Conservation (phyloP, 2,113 vertebrate species). For the Butorides virescens region DNA sequence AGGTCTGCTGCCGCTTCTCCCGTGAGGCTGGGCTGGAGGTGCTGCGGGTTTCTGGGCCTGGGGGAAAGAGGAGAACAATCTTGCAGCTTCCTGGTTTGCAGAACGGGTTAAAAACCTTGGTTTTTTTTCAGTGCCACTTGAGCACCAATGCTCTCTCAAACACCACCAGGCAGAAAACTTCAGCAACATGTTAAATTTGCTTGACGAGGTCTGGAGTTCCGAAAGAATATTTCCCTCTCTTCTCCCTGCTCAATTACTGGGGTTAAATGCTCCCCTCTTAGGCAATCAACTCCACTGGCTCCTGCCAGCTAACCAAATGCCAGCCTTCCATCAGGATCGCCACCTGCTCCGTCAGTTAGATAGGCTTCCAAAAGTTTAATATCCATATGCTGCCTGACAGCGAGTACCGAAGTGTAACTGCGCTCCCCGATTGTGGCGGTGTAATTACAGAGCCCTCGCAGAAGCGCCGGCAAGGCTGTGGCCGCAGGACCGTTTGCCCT, state of each 20-base stretch:
- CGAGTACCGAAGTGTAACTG: not conserved
- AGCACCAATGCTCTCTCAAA: not conserved
- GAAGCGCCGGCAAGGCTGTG: not conserved
- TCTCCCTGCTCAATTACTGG: not conserved
- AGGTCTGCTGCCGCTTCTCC: slow-evolving; percentile 73
- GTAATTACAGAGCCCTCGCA: not conserved
- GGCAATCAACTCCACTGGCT: not conserved
- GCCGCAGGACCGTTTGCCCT: not conserved
- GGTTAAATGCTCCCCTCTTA: not conserved
- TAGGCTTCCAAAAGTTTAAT: slow-evolving; percentile 29
- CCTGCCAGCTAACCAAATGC: slow-evolving; percentile 29
- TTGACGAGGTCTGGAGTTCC: not conserved
- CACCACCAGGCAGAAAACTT: not conserved
- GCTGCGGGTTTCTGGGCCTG: not conserved
- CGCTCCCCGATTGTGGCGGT: not conserved
- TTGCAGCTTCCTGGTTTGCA: accelerated
- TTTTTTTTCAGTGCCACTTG: not conserved
- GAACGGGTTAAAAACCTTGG: not conserved
- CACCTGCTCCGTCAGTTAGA: slow-evolving; percentile 56
- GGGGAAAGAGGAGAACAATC: not conserved
- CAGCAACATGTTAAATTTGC: not conserved
- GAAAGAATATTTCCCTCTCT: not conserved
- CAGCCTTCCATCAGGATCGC: slow-evolving; percentile 24
- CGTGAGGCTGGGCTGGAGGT: not conserved
- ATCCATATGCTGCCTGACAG: slow-evolving; percentile 52